These are phyloP conservation scores for Brenthis daphne DNA, from an alignment of 2,888 invertebrate genomes.

Conservation along the genomic window DNA sequence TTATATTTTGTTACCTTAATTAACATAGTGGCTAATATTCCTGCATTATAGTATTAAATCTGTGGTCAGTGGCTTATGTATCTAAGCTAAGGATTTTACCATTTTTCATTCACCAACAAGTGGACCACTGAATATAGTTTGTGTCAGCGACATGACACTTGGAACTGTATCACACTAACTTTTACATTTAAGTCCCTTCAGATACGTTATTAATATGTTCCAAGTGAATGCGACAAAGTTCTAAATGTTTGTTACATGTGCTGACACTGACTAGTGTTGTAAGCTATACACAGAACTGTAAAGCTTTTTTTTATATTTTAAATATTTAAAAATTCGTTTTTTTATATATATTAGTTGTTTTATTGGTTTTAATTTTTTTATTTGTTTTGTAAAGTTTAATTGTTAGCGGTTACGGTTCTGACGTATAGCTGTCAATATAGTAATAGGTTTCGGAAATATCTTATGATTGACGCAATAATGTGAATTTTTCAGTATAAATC, in stretches of 20 bases:
- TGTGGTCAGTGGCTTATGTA: constrained; percentile 30
- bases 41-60: constrained; percentile 25
- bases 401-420: constrained; percentile 2
- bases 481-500: constrained; percentile 10
- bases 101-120: constrained; percentile 21
- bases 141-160: constrained; percentile 7
- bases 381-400: constrained; percentile 18
- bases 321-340: constrained; percentile 18
- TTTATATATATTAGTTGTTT: constrained; percentile 14
- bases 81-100: constrained; percentile 18
- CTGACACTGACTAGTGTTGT: constrained; percentile 12
- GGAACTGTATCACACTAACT: constrained; percentile 13
- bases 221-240: neutral
- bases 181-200: neutral
- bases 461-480: constrained; percentile 22
- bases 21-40: constrained; percentile 32
- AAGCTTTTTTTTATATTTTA: constrained; percentile 7
- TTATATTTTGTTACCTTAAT: constrained; percentile 34
- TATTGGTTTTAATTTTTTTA: constrained; percentile 10
- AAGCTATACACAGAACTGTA: constrained; percentile 11
- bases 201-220: constrained; percentile 2
- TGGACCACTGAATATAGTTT: constrained; percentile 18
- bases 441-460: constrained; percentile 10
- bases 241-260: neutral
- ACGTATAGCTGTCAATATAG: constrained; percentile 20